These are phyloP conservation scores for Orgyia antiqua DNA, from an alignment of 2,888 invertebrate genomes.

Conservation along the genomic window DNA sequence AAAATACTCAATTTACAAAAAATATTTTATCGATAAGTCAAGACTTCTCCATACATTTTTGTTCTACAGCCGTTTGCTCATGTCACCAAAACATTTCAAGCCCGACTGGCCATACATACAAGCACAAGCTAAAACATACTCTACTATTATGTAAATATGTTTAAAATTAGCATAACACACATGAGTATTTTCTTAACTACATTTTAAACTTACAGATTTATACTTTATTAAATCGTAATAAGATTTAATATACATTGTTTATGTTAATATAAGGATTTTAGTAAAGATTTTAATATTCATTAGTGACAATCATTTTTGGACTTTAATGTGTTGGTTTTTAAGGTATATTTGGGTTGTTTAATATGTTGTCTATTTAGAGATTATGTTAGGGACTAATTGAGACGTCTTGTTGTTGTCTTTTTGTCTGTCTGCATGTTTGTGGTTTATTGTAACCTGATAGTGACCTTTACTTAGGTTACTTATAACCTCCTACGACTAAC, in stretches of 20 bases:
- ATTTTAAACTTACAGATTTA: conserved; percentile 8
- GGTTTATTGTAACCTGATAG: conserved; percentile 9
- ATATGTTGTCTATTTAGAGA: conserved; percentile 51
- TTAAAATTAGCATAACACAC: conserved; percentile 36
- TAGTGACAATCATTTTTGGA: conserved; percentile 17
- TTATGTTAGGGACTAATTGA: conserved; percentile 67
- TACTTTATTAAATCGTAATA: conserved; percentile 15
- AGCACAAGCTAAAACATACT: conserved; percentile 16
- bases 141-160: conserved; percentile 22
- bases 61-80: conserved; percentile 52
- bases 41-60: conserved; percentile 37
- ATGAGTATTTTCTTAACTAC: conserved; percentile 17
- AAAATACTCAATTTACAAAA: no score
- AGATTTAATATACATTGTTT: conserved; percentile 24
- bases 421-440: conserved; percentile 52
- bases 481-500: no score
- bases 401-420: conserved; percentile 51
- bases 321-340: conserved; percentile 10
- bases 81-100: conserved; percentile 77
- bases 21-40: no score
- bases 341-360: conserved; percentile 25
- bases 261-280: conserved; percentile 29
- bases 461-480: conserved; percentile 4
- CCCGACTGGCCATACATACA: conserved; percentile 46
- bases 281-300: conserved; percentile 32